Percentiles rank a stretch among this genome's conserved stretches.
These are phyloP conservation scores for Mythimna lalbum DNA, from an alignment of 2,888 invertebrate species.

Conservation along the genomic window DNA sequence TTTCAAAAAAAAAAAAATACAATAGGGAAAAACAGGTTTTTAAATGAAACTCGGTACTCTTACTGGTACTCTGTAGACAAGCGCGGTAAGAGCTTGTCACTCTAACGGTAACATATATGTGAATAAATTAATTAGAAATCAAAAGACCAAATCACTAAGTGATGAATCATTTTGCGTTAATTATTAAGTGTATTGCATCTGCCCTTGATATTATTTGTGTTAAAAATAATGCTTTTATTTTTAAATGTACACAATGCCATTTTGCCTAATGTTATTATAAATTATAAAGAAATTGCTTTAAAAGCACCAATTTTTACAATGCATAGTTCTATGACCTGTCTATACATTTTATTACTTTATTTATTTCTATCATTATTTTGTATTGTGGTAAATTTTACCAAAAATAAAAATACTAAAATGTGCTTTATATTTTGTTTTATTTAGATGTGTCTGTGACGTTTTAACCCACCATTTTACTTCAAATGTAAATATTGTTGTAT, in stretches of 20 bases:
- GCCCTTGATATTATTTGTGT: constrained; percentile 90
- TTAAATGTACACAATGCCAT: constrained; percentile 90
- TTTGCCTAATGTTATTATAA: constrained; percentile 91
- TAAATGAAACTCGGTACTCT: not conserved
- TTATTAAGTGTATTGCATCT: constrained; percentile 84
- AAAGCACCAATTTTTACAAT: constrained; percentile 91
- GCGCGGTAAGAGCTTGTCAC: constrained; percentile 1
- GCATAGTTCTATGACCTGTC: constrained; percentile 90
- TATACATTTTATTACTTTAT: constrained; percentile 90
- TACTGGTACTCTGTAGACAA: constrained; percentile 1
- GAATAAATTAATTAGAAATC: constrained; percentile 68
- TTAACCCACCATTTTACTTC: not conserved
- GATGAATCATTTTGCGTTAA: constrained; percentile 83
- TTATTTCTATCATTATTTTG: constrained; percentile 91
- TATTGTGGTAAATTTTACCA: constrained; percentile 91
- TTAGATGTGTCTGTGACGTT: constrained; percentile 46
- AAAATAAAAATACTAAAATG: constrained; percentile 91
- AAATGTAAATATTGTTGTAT: not conserved
- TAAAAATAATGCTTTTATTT: constrained; percentile 89
- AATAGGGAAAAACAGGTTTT: not conserved
- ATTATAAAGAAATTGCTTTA: constrained; percentile 90
- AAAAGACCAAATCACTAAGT: constrained; percentile 90
- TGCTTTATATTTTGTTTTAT: constrained; percentile 87
- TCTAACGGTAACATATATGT: constrained; percentile 50
- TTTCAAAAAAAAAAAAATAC: not conserved